phyloP scores from a whole-genome alignment of 2,113 vertebrate species.

The Trachemys scripta region DNA sequence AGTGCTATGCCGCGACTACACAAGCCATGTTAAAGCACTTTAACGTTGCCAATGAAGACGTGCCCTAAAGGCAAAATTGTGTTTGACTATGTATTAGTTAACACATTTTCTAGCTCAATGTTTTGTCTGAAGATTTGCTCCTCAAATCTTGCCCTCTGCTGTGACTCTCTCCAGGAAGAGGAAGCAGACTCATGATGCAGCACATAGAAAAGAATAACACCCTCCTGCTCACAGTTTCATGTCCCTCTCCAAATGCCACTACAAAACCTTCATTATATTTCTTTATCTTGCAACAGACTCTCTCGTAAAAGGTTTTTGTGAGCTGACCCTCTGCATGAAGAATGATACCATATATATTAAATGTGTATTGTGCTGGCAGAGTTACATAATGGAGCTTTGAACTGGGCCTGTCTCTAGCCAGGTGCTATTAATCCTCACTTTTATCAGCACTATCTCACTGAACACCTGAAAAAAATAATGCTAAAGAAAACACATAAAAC shows the following conservation, averaged over 20 bases:
- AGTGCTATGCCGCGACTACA: too few relatives aligned
- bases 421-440: background rate
- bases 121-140: rapidly evolving
- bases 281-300: rapidly evolving
- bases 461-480: background rate
- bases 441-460: background rate
- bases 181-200: background rate
- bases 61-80: background rate
- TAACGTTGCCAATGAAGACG: too few relatives aligned
- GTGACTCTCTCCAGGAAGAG: background rate
- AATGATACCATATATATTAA: background rate
- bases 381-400: background rate
- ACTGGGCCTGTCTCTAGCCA: background rate
- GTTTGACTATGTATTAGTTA: background rate
- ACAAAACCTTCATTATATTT: background rate
- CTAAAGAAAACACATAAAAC: background rate
- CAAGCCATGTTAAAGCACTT: too few relatives aligned
- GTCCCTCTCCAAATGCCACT: background rate
- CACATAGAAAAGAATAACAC: background rate
- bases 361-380: background rate
- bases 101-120: background rate
- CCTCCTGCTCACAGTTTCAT: background rate
- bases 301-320: background rate
- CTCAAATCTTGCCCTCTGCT: background rate
- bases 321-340: background rate